These are phyloP conservation scores for Lytechinus variegatus DNA, from an alignment of 35 echinoderm and acorn worm species.

Conservation along the genomic window DNA sequence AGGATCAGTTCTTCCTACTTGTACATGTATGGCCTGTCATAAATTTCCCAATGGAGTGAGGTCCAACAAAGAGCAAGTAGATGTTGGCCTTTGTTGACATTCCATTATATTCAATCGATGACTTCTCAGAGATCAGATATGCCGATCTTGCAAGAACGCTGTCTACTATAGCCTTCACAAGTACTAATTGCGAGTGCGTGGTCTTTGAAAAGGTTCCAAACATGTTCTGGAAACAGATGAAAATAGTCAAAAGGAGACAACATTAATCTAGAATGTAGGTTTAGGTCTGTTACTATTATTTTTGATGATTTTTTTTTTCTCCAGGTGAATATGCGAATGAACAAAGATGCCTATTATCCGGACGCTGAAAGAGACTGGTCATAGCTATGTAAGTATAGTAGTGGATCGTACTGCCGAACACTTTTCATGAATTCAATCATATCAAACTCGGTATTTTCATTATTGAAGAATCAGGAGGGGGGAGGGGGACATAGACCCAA, in stretches of 20 bases:
- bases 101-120: background rate
- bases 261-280: background rate
- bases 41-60: background rate
- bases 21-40: background rate
- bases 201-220: background rate
- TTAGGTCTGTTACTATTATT: no score
- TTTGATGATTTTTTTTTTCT: background rate
- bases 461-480: no score
- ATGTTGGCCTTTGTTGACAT: background rate
- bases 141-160: background rate
- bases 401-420: no score
- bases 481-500: no score
- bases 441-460: no score
- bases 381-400: slow-evolving; percentile 24
- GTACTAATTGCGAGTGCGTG: background rate
- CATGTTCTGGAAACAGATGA: background rate
- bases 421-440: no score
- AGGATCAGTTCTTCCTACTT: background rate
- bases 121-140: background rate
- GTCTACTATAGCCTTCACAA: slow-evolving; percentile 19
- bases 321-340: background rate
- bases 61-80: background rate
- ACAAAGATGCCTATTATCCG: background rate
- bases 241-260: background rate
- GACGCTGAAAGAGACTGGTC: background rate